Percentiles rank a stretch among this genome's conserved stretches.
phyloP scores from a whole-genome alignment of 2,797 vertebrate genomes.

The Pantherophis alleghaniensis region DNA sequence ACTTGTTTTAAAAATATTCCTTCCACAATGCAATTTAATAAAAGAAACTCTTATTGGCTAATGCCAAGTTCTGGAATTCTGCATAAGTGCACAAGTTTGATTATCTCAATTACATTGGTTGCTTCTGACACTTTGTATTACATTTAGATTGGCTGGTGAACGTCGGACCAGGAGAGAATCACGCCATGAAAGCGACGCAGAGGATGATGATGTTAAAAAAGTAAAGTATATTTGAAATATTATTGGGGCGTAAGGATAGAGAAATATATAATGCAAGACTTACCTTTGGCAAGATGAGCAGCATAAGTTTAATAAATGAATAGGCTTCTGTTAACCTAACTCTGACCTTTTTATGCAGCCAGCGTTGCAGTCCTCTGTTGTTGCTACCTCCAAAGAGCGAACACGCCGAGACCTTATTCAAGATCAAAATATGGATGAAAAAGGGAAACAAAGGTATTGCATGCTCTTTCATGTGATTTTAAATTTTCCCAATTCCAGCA shows the following conservation, averaged over 20 bases:
- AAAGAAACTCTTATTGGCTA: neutral
- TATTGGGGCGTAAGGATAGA: too few species aligned
- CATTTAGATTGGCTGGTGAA: constrained; percentile 90
- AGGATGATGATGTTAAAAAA: constrained; percentile 93
- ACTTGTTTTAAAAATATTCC: neutral
- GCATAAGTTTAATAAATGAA: neutral
- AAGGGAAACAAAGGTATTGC: constrained; percentile 91
- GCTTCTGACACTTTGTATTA: constrained; percentile 12
- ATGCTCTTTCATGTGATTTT: neutral
- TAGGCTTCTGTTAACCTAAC: neutral
- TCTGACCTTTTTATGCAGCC: constrained; percentile 74
- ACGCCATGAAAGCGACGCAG: constrained; percentile 96
- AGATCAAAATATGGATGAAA: constrained; percentile 98
- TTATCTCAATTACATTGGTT: neutral
- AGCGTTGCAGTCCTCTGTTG: constrained; percentile 98
- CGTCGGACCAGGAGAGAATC: constrained; percentile 94
- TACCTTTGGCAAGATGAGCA: neutral
- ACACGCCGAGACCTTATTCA: constrained; percentile 99
- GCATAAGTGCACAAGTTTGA: neutral
- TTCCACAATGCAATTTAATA: neutral
- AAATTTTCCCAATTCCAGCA: neutral
- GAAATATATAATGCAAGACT: neutral
- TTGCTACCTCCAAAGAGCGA: constrained; percentile 99
- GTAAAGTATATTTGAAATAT: constrained; percentile 55
- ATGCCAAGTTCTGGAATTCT: neutral